Percentiles rank a stretch among this genome's conserved stretches.
These are phyloP conservation scores for Sebastes schlegelii DNA, from an alignment of 2,113 vertebrate species.

Conservation along the genomic window DNA sequence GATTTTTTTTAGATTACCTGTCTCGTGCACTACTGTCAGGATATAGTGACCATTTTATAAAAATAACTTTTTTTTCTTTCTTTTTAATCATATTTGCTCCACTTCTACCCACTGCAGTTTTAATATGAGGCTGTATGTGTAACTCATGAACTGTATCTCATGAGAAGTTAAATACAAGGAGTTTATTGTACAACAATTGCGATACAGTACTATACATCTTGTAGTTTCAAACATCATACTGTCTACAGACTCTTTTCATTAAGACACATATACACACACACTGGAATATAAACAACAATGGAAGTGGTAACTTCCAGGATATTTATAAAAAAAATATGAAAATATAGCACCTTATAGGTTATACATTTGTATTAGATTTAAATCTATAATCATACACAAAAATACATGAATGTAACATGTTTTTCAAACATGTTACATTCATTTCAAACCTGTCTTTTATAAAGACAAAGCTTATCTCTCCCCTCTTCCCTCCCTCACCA, in stretches of 20 bases:
- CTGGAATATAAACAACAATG: slow-evolving; percentile 38
- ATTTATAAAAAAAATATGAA: slow-evolving; percentile 64
- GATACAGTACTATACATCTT: slow-evolving; percentile 19
- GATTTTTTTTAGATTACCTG: no score
- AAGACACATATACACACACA: slow-evolving; percentile 20
- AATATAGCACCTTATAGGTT: slow-evolving; percentile 47
- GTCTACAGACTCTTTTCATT: neutral
- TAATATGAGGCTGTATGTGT: neutral
- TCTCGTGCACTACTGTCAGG: no score
- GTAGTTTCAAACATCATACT: slow-evolving; percentile 18
- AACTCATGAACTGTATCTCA: neutral
- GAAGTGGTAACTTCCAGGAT: slow-evolving; percentile 13
- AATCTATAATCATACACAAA: slow-evolving; percentile 33
- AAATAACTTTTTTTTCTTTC: no score
- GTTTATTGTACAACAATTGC: slow-evolving; percentile 34
- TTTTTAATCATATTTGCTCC: no score
- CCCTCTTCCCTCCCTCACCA: slow-evolving; percentile 75
- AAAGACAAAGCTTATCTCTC: slow-evolving; percentile 76
- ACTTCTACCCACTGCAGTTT: no score
- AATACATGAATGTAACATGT: no score
- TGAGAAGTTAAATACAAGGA: neutral
- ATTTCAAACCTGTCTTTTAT: neutral
- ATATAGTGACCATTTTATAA: no score
- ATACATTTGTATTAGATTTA: neutral
- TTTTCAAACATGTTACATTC: slow-evolving; percentile 3